Conservation (phyloP, 2,888 invertebrate genomes). For the Heliconius erato region DNA sequence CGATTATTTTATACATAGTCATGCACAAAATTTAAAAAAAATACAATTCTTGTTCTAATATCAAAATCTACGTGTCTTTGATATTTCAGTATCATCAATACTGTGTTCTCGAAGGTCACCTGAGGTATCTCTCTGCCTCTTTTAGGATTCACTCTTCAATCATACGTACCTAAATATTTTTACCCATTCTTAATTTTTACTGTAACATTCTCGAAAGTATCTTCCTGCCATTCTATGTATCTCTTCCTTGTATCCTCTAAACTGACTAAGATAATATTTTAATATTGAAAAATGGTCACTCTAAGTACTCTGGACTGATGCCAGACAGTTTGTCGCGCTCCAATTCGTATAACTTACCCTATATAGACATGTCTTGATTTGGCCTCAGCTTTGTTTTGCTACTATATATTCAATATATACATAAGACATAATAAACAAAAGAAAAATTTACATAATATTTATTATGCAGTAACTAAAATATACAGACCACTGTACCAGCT, state of each 20-base stretch:
- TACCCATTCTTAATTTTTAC: neutral
- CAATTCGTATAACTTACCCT: conserved; percentile 32
- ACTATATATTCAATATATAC: neutral
- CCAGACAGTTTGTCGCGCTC: conserved; percentile 45
- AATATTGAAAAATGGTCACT: conserved; percentile 25
- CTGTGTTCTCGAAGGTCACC: neutral
- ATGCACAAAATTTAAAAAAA: neutral
- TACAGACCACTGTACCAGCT: neutral
- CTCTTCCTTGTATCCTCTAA: neutral
- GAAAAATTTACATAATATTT: neutral
- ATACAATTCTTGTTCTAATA: neutral
- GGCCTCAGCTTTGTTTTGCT: conserved; percentile 22
- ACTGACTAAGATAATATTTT: neutral
- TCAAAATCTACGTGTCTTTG: neutral
- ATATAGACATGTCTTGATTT: conserved; percentile 19
- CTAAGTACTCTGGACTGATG: conserved; percentile 35
- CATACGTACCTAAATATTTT: neutral
- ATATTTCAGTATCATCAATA: neutral
- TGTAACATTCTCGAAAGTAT: no score
- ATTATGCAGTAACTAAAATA: neutral
- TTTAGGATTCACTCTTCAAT: neutral
- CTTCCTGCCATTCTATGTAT: no score
- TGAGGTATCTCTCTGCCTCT: neutral
- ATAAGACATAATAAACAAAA: neutral
- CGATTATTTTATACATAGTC: no score